Conservation (phyloP, 2,888 invertebrate genomes). For the Chrysolina haemoptera region DNA sequence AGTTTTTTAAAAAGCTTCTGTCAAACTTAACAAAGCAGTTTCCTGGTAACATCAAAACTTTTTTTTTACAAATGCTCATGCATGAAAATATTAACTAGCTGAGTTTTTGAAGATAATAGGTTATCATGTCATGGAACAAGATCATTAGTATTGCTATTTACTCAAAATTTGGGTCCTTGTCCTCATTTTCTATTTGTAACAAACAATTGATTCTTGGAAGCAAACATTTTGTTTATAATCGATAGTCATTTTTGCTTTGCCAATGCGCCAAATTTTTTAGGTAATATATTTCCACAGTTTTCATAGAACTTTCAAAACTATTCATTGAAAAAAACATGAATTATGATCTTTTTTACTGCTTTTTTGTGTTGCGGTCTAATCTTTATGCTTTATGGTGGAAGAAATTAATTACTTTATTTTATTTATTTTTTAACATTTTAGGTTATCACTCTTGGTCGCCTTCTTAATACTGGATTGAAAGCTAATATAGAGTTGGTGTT, state of each 20-base stretch:
- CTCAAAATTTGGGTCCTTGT: too few relatives aligned
- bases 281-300: too few relatives aligned
- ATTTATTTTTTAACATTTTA: constrained; percentile 40
- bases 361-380: constrained; percentile 19
- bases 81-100: constrained; percentile 3
- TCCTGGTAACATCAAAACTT: neutral
- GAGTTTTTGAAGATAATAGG: neutral
- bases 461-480: constrained; percentile 43
- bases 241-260: too few relatives aligned
- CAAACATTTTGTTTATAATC: too few relatives aligned
- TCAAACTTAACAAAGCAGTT: neutral
- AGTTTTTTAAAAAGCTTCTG: neutral
- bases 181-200: too few relatives aligned
- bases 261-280: too few relatives aligned
- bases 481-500: constrained; percentile 41
- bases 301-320: too few relatives aligned
- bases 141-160: neutral
- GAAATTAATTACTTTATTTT: constrained; percentile 1
- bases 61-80: neutral
- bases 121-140: neutral
- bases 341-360: neutral
- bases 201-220: too few relatives aligned
- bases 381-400: constrained; percentile 5
- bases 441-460: constrained; percentile 35
- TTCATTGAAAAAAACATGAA: neutral